Percentiles rank a stretch among this genome's conserved stretches.
phyloP scores from a whole-genome alignment of 2,888 invertebrate genomes.

The Platypus cylindrus region DNA sequence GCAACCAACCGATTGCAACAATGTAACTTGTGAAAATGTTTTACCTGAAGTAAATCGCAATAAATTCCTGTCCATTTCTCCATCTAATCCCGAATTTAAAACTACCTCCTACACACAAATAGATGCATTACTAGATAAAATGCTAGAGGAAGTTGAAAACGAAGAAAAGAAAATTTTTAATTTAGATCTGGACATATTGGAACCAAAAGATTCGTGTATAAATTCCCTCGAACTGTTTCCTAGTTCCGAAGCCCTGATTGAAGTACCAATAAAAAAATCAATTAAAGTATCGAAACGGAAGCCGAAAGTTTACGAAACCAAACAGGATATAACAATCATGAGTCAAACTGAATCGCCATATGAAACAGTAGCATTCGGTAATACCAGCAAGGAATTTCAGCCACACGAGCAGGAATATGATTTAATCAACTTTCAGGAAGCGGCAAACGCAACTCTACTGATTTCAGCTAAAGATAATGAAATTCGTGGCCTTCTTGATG shows the following conservation, averaged over 20 bases:
- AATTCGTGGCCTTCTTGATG: slow-evolving; percentile 17
- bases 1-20: slow-evolving; percentile 20
- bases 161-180: slow-evolving; percentile 26
- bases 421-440: slow-evolving; percentile 21
- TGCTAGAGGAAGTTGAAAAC: slow-evolving; percentile 34
- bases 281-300: slow-evolving; percentile 23
- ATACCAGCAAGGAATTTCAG: slow-evolving; percentile 8
- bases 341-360: slow-evolving; percentile 12
- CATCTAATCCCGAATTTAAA: slow-evolving; percentile 14
- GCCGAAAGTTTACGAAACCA: slow-evolving; percentile 28
- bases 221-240: slow-evolving; percentile 32
- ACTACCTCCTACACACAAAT: slow-evolving; percentile 32
- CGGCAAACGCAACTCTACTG: slow-evolving; percentile 5
- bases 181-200: slow-evolving; percentile 27
- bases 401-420: slow-evolving; percentile 20
- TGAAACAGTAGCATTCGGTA: slow-evolving; percentile 17
- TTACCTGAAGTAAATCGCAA: slow-evolving; percentile 27
- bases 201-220: slow-evolving; percentile 24
- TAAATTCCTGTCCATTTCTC: slow-evolving; percentile 16
- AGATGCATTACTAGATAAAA: slow-evolving; percentile 33
- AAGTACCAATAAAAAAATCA: slow-evolving; percentile 33
- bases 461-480: slow-evolving; percentile 19
- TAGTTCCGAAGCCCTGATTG: slow-evolving; percentile 32
- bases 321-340: slow-evolving; percentile 25
- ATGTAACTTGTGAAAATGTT: slow-evolving; percentile 32